These are phyloP conservation scores for Leuciscus idus DNA, from an alignment of 2,113 vertebrate genomes.

Conservation along the genomic window DNA sequence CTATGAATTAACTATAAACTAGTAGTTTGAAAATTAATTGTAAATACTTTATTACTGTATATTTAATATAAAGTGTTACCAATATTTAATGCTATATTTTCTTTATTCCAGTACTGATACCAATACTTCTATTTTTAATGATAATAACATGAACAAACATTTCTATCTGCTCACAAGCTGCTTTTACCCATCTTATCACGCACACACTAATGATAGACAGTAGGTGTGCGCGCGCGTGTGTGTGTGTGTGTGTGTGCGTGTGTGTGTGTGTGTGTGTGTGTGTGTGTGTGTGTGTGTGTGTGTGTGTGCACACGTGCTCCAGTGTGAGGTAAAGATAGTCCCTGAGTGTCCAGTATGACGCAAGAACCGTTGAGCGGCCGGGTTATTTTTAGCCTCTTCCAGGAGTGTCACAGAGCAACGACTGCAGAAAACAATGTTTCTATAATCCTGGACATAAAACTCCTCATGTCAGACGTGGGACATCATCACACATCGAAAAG, in stretches of 20 bases:
- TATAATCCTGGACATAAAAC: conserved; percentile 6
- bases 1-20: too few species aligned
- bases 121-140: too few species aligned
- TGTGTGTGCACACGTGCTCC: not conserved
- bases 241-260: too few species aligned
- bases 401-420: not conserved
- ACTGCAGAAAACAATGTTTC: conserved; percentile 25
- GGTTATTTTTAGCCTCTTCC: conserved; percentile 43
- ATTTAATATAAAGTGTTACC: too few species aligned
- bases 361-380: not conserved
- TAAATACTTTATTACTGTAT: too few species aligned
- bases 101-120: too few species aligned
- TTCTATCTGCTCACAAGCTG: not conserved
- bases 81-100: too few species aligned
- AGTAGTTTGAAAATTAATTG: too few species aligned
- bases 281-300: too few species aligned
- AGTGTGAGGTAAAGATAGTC: conserved; percentile 11
- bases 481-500: not conserved
- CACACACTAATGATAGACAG: conserved; percentile 20
- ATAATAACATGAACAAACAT: too few species aligned
- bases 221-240: not conserved
- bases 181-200: not conserved
- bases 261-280: not conserved
- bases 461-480: not conserved
- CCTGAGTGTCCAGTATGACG: conserved; percentile 20